Evolutionary conservation across 2,888 invertebrate genomes (phyloP), one percentile per base, ranked within the genome.

Genomic region (Lampropteryx suffumata): DNA sequence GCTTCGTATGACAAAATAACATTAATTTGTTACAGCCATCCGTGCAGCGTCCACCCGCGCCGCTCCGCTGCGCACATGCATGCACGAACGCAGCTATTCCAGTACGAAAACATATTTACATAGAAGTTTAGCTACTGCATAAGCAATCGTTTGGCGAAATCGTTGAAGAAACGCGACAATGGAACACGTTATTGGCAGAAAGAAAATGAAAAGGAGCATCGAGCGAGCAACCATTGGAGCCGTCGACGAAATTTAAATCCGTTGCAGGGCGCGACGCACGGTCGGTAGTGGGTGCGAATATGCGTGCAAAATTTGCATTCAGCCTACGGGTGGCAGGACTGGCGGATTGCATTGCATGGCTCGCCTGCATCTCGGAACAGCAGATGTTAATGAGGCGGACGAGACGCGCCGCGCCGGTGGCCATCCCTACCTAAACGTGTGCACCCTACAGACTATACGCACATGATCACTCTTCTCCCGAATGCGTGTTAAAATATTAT

Each of bases 1-100:
- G 79, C 73, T 76, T 85, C 82, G 51, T 72, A 81, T 84, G 81
- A 84, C 86, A 84, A 81, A 81, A 83, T 81, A 82, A 77, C 78
- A 76, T 82, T 68, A 79, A 83, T 76, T 79, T 77, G 74, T 76
- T 68, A 68, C 65, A 68, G 69, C 67, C 73, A 67, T 67, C 70
- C 67, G 47, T 56, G 59, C 64, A 53, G 64, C 58, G 71, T 69
- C 71, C 71, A 61, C 67, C 66, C 69, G 72, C 64, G 61, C 64
- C 78, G 79, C 73, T 72, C 63, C 71, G 68, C 50, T 73, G 77
- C 67, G 54, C 73, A 47, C 69, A 63, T 67, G 71, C 75, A 69
- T 73, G 78, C 80, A 75, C 73, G 75, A 73, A 73, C 75, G 79
- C 78, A 75, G 65, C 69, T 69, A 72, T 72, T 70, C 69, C 69